These are phyloP conservation scores for Grallaria varia DNA, from an alignment of 2,113 vertebrate species.

Conservation along the genomic window DNA sequence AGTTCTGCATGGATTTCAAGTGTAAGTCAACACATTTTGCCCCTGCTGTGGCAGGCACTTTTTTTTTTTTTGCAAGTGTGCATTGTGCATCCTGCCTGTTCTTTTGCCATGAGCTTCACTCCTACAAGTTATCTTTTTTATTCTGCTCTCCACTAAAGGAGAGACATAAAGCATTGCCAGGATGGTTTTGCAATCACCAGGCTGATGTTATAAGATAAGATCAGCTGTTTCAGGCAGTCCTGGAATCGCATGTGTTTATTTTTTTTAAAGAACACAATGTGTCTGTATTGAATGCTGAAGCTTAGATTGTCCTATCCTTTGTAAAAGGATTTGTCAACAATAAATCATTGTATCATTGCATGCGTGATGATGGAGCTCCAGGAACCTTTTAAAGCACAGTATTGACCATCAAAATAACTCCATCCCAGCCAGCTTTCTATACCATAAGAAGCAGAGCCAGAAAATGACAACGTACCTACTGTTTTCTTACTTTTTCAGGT, in stretches of 20 bases:
- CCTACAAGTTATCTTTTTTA: background rate
- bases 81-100: background rate
- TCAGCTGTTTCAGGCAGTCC: conserved; percentile 1
- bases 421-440: background rate
- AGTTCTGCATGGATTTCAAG: conserved; percentile 16
- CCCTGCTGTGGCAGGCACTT: conserved; percentile 23
- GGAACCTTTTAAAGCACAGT: background rate
- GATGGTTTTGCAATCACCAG: background rate
- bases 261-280: background rate
- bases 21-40: conserved; percentile 29
- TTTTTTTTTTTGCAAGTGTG: background rate
- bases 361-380: background rate
- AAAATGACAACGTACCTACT: background rate
- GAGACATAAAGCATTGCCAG: background rate
- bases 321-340: background rate
- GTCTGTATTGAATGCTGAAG: background rate
- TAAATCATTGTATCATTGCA: conserved; percentile 5
- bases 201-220: background rate
- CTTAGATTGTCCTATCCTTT: background rate
- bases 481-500: background rate
- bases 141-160: background rate
- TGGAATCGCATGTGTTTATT: background rate
- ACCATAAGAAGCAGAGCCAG: background rate
- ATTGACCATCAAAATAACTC: background rate
- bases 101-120: background rate